These are phyloP conservation scores for Gymnothorax reevesii DNA, from an alignment of 2,797 vertebrate species.

Conservation along the genomic window DNA sequence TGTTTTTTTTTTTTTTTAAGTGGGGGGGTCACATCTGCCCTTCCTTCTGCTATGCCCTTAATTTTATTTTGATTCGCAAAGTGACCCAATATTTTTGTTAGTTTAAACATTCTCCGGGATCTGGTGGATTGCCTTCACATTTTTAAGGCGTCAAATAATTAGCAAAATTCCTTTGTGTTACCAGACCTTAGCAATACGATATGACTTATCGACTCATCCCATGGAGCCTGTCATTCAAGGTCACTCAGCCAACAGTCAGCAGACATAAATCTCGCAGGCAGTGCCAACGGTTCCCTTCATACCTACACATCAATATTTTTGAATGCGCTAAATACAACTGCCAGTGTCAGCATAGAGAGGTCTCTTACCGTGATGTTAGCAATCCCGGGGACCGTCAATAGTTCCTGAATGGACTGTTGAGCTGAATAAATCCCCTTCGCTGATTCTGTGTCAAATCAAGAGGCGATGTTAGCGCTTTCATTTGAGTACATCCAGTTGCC, in stretches of 20 bases:
- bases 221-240: neutral
- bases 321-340: neutral
- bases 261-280: neutral
- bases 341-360: neutral
- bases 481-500: too few species aligned
- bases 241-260: neutral
- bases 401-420: neutral
- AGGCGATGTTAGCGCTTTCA: too few species aligned
- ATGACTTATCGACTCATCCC: too few species aligned
- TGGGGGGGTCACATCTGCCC: too few species aligned
- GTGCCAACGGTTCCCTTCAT: neutral
- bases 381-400: neutral
- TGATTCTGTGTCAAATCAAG: too few species aligned
- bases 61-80: neutral
- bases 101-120: neutral
- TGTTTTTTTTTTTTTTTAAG: too few species aligned
- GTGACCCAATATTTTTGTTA: neutral
- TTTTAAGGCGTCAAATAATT: neutral
- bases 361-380: neutral
- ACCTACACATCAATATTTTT: neutral
- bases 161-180: too few species aligned
- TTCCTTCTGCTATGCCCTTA: too few species aligned
- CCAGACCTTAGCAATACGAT: neutral
- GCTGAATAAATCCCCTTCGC: too few species aligned
- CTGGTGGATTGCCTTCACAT: neutral